Base-by-base conservation (phyloP, 2,888 invertebrate species). In the Cylloceria caligata region DNA sequence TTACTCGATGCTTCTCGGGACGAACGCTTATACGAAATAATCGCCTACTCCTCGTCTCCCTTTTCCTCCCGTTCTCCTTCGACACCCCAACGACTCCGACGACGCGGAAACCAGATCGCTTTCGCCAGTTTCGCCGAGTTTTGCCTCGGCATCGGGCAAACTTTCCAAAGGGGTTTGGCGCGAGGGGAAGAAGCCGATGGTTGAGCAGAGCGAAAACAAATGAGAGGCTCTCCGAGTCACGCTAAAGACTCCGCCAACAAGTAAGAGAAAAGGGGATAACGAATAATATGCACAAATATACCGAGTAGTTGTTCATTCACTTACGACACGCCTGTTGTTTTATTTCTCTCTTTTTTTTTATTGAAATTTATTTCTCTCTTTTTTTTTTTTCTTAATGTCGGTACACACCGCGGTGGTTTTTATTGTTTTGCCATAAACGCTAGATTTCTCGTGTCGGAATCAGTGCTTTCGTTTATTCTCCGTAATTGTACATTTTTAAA, bases 151-250 rank as follows among this genome's bases (percentile, higher is more conserved):
- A n/a, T 36, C 16, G 62, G 68, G 64, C 67, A 78, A 81, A 81
- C 81, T 81, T 81, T 81, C 36, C 47, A 74, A 74, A 69, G 65
- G 42, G 49, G 68, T 47, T 77, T 60, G 34, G 72, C 0, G 36
- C 19, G 34, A n/a, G 19, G 60, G 60, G 16, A 11, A 19, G 30
- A 30, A 16, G 34, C 9, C 60, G 60, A 36, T 34, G 60, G 60
- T 36, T 60, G 34, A 34, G 69, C 74, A 60, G 65, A 78, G 74
- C 81, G 78, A 73, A 78, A 81, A 78, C 78, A 73, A 81, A 75
- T 81, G 80, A 76, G 75, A 67, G 57, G 64, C 60, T 34, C 57
- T 16, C 9, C 36, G 4, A 67, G 67, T 62, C 55, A 65, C 57
- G 45, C 69, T 78, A 78, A 74, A 78, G 81, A 71, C 81, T 71